Evolutionary conservation across 2,888 invertebrate species (phyloP).

Genomic region (Erannis defoliaria): DNA sequence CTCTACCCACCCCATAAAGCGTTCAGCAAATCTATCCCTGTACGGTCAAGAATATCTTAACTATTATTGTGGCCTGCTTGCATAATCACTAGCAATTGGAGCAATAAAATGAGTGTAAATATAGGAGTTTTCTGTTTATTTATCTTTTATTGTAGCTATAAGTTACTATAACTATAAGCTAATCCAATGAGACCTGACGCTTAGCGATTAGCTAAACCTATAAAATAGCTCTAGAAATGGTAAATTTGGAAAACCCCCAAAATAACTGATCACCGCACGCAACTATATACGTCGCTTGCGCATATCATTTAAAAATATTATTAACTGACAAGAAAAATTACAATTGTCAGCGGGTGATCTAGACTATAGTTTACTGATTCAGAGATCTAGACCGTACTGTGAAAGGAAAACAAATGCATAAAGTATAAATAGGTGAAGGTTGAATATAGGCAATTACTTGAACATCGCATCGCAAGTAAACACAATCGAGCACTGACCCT

Average conservation of each 20-base stretch:
- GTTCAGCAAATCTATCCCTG: conserved; percentile 68
- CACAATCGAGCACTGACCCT: conserved; percentile 73
- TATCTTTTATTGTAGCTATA: conserved; percentile 19
- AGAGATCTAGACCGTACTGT: too few relatives aligned
- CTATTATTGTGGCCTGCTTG: conserved; percentile 70
- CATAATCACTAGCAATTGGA: conserved; percentile 61
- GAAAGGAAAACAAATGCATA: background rate
- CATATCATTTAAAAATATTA: too few relatives aligned
- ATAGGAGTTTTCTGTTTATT: conserved; percentile 45
- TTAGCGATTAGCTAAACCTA: too few relatives aligned
- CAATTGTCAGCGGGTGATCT: too few relatives aligned
- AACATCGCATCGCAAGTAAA: conserved; percentile 35
- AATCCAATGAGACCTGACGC: background rate
- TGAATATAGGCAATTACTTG: conserved; percentile 29
- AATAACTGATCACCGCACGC: too few relatives aligned
- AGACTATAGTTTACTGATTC: too few relatives aligned
- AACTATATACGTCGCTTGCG: too few relatives aligned
- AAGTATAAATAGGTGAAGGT: conserved; percentile 33
- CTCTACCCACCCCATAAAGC: conserved; percentile 67
- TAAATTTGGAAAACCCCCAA: too few relatives aligned
- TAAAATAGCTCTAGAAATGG: background rate
- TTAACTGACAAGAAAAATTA: too few relatives aligned
- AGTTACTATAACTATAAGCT: background rate
- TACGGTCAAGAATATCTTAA: conserved; percentile 77
- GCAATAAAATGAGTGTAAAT: conserved; percentile 40